Evolutionary conservation across 2,797 vertebrate genomes (phyloP).

Genomic region (Apogon hyalosoma): DNA sequence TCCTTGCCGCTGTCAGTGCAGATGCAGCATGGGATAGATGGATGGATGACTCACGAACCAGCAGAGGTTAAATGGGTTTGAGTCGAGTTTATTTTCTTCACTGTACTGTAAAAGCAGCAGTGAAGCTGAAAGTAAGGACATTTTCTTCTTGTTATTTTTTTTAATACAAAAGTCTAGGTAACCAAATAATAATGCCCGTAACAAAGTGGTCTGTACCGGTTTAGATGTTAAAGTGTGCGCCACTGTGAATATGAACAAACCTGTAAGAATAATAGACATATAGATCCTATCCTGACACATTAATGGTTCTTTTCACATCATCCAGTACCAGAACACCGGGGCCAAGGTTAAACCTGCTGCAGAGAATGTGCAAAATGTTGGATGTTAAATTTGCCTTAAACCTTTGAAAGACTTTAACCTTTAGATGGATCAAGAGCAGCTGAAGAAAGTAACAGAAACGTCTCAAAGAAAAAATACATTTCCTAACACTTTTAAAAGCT

Average conservation of each 20-base stretch:
- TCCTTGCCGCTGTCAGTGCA: conserved; percentile 27
- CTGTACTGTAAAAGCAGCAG: neutral
- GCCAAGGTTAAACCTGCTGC: conserved; percentile 19
- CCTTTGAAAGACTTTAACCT: neutral
- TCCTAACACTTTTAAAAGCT: conserved; percentile 2
- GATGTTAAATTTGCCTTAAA: neutral
- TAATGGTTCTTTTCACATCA: neutral
- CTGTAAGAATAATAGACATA: conserved; percentile 30
- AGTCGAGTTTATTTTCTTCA: conserved; percentile 21
- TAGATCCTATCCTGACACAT: conserved; percentile 13
- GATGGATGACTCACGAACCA: conserved; percentile 29
- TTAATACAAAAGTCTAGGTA: neutral
- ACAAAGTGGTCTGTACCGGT: neutral
- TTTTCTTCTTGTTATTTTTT: neutral
- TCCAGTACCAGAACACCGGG: neutral
- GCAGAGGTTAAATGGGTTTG: conserved; percentile 11
- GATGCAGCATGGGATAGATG: conserved; percentile 16
- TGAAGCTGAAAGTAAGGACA: neutral
- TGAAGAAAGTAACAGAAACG: conserved; percentile 34
- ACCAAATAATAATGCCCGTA: neutral
- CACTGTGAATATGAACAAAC: conserved; percentile 18
- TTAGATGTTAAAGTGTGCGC: conserved; percentile 9
- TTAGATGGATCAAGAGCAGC: conserved; percentile 17
- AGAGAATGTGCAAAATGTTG: conserved; percentile 23
- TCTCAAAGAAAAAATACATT: conserved; percentile 10